Conservation (phyloP, 1,140 invertebrate species). For the Euborellia annulipes region DNA sequence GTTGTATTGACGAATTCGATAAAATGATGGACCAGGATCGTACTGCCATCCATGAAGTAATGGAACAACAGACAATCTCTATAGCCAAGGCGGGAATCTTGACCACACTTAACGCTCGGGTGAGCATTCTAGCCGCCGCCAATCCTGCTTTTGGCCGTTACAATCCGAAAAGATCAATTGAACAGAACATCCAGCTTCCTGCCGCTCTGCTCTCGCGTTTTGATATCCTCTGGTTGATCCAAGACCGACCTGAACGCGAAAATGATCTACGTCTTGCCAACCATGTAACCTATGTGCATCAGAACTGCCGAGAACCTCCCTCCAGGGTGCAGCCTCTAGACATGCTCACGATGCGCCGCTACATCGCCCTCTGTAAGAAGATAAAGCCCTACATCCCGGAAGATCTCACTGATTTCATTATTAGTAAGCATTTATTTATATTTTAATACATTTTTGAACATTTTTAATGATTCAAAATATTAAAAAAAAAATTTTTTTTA, state of each 20-base stretch:
- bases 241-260: conserved; percentile 83
- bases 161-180: conserved; percentile 85
- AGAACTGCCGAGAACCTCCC: conserved; percentile 75
- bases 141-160: conserved; percentile 98
- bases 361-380: conserved; percentile 81
- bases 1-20: conserved; percentile 99
- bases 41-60: conserved; percentile 97
- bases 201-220: conserved; percentile 96
- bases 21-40: conserved; percentile 96
- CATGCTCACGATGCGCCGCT: conserved; percentile 88
- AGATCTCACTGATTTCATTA: conserved; percentile 77
- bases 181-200: conserved; percentile 96
- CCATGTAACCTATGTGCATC: conserved; percentile 97
- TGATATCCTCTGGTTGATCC: conserved; percentile 94
- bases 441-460: conserved; percentile 7
- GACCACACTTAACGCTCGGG: conserved; percentile 91
- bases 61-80: conserved; percentile 99
- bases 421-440: conserved; percentile 39
- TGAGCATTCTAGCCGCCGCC: conserved; percentile 94
- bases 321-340: conserved; percentile 58
- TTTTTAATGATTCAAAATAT: conserved; percentile 5
- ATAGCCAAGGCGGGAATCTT: conserved; percentile 99
- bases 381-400: conserved; percentile 77
- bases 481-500: not conserved
- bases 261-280: conserved; percentile 87